Evolutionary conservation across 2,888 invertebrate species (phyloP), one percentile per base, ranked within the genome.

Genomic region (Boloria euphrosyne): DNA sequence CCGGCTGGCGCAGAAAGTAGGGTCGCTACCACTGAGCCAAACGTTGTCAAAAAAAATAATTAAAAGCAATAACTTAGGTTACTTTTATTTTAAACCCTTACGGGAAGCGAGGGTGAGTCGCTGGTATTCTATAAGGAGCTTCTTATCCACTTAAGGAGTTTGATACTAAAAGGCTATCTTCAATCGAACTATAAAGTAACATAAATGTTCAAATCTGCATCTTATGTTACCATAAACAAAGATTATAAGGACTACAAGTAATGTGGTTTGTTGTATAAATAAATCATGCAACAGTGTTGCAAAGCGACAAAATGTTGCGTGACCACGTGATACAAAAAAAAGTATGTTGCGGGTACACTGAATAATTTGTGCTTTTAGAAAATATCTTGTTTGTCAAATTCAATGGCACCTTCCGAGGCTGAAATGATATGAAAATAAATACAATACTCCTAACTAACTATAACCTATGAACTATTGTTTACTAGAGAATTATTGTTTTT

Each of bases 231-330:
- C 6, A 14, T 13, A n/a, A n/a, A 27, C 14, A n/a, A 31, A n/a
- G n/a, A n/a, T n/a, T n/a, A 59, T 46, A 59, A 13, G 7, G 27
- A 44, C 16, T 49, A 16, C 16, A 61, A 51, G 18, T 46, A 1
- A 47, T 27, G 47, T 18, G 46, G n/a, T 18, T 17, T 13, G 6
- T 49, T 49, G n/a, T 18, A 59, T 6, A 7, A 46, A 60, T 65
- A 66, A 66, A 55, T 59, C 59, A 59, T 47, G 49, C 49, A 5
- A 54, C 18, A 54, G 22, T 61, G 44, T 61, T 38, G 54, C 49
- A 59, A 59, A 7, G 31, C 31, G 31, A 38, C 31, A 38, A 38
- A 38, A 38, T 7, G 31, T 38, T 16, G 60, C 54, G 58, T 49
- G 59, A 59, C 53, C 10, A 16, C 38, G 53, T 38, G 43, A 46